Conservation (phyloP, 2,113 vertebrate genomes). For the Callipepla californica region DNA sequence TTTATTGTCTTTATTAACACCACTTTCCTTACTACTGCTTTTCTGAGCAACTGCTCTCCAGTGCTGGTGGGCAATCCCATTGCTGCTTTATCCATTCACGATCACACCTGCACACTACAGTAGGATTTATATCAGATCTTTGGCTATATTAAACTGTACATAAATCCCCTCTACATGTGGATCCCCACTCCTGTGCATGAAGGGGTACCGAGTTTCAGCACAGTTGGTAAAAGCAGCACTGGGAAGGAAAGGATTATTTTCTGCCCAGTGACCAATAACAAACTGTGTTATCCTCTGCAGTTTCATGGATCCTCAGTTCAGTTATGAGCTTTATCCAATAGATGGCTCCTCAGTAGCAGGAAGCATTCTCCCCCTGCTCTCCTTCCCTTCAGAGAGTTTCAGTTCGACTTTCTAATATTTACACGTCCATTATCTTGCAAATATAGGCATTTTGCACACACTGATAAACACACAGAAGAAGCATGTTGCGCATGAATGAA, state of each 20-base stretch:
- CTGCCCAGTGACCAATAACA: background rate
- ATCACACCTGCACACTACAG: conserved; percentile 19
- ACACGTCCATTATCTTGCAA: conserved; percentile 56
- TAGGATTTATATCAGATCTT: conserved; percentile 40
- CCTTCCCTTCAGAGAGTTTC: conserved; percentile 29
- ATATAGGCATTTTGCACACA: conserved; percentile 46
- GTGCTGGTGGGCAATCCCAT: background rate
- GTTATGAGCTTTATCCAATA: conserved; percentile 72
- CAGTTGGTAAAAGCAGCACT: background rate
- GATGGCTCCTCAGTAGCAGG: conserved; percentile 67
- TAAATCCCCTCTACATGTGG: background rate
- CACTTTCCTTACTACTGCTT: background rate
- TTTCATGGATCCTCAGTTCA: conserved; percentile 11
- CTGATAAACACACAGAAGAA: conserved; percentile 40
- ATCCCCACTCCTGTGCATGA: background rate
- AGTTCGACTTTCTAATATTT: conserved; percentile 51
- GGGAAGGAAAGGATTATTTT: conserved; percentile 41
- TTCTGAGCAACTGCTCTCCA: background rate
- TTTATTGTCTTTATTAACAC: background rate
- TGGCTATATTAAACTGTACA: background rate
- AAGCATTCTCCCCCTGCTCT: conserved; percentile 45
- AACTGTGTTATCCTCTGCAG: conserved; percentile 20
- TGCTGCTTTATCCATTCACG: conserved; percentile 3
- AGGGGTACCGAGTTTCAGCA: background rate
- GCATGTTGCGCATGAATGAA: background rate